These are phyloP conservation scores for Panzeria rudis DNA, from an alignment of 2,888 invertebrate genomes.

Conservation along the genomic window DNA sequence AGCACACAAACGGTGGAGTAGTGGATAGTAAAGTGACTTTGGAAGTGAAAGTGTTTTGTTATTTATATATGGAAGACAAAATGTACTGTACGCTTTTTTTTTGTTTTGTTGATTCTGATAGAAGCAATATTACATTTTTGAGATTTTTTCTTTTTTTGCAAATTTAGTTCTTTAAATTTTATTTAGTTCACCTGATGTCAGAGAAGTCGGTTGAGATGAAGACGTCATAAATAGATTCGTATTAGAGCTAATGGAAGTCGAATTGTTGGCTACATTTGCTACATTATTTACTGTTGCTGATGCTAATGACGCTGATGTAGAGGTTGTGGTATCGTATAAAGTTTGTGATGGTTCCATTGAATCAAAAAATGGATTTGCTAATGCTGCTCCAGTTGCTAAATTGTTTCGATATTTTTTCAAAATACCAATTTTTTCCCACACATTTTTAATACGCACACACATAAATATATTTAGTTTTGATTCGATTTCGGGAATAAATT, in stretches of 20 bases:
- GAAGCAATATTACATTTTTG: conserved; percentile 34
- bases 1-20: conserved; percentile 35
- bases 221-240: conserved; percentile 66
- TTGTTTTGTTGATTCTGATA: not conserved
- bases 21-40: conserved; percentile 25
- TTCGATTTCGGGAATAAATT: conserved; percentile 31
- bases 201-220: conserved; percentile 65
- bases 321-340: conserved; percentile 62
- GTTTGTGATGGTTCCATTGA: conserved; percentile 76
- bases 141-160: not conserved
- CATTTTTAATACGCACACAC: conserved; percentile 31
- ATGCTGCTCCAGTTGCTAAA: conserved; percentile 75
- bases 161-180: conserved; percentile 30
- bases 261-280: conserved; percentile 63
- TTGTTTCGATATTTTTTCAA: conserved; percentile 33
- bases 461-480: conserved; percentile 57
- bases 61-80: conserved; percentile 15
- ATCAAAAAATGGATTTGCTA: conserved; percentile 83
- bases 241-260: conserved; percentile 66
- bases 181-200: conserved; percentile 75
- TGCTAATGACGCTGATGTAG: conserved; percentile 74
- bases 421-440: conserved; percentile 51
- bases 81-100: conserved; percentile 31
- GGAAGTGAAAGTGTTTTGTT: conserved; percentile 43
- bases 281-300: conserved; percentile 70